Conservation (phyloP, 2,797 vertebrate genomes). For the Erpetoichthys calabaricus region DNA sequence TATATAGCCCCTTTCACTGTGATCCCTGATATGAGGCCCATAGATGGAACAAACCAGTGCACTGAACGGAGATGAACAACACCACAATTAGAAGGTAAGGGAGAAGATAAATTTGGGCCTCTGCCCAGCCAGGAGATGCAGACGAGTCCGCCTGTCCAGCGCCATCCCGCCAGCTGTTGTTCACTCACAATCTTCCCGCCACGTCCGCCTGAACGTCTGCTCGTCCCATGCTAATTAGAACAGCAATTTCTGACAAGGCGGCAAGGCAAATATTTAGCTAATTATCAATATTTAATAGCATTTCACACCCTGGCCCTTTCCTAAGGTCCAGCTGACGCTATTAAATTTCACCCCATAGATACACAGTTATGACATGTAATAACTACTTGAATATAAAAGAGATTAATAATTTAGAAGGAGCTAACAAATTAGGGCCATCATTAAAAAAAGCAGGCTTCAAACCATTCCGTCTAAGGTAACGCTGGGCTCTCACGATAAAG, state of each 20-base stretch:
- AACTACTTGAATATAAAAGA: slow-evolving; percentile 99
- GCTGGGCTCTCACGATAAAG: slow-evolving; percentile 85
- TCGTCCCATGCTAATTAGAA: slow-evolving; percentile 63
- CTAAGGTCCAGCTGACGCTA: slow-evolving; percentile 95
- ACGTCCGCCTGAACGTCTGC: slow-evolving; percentile 20
- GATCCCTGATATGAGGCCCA: no score
- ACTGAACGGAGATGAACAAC: no score
- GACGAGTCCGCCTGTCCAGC: no score
- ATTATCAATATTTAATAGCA: slow-evolving; percentile 97
- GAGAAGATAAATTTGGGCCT: no score
- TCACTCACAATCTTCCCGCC: no score
- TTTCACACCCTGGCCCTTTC: slow-evolving; percentile 76
- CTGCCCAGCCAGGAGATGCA: no score
- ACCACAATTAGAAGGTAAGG: no score
- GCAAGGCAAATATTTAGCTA: slow-evolving; percentile 97
- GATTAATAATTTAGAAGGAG: slow-evolving; percentile 99
- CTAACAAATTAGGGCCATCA: slow-evolving; percentile 99
- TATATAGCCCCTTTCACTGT: no score
- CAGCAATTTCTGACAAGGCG: slow-evolving; percentile 70
- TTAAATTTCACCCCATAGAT: slow-evolving; percentile 98
- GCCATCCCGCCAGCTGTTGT: no score
- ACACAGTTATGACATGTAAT: slow-evolving; percentile 99
- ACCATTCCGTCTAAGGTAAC: slow-evolving; percentile 98
- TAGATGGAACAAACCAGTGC: no score
- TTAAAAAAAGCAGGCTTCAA: slow-evolving; percentile 88